Evolutionary conservation across 2,797 vertebrate genomes (phyloP).

Genomic region (Eurystomus glaucurus): DNA sequence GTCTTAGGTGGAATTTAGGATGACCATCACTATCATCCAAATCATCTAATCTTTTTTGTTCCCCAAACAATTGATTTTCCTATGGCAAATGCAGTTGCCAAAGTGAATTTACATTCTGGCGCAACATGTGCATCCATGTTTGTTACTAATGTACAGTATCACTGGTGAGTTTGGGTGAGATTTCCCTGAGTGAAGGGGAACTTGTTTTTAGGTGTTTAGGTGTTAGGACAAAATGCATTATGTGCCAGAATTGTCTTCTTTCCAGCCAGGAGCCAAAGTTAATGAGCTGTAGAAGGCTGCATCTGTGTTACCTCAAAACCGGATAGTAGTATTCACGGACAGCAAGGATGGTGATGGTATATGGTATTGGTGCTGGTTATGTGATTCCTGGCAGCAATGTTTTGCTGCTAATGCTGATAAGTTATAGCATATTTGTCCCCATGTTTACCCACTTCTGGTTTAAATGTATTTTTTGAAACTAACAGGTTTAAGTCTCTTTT

Average conservation of each 20-base stretch:
- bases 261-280: not conserved
- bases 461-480: not conserved
- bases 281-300: not conserved
- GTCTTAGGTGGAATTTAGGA: not conserved
- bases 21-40: not conserved
- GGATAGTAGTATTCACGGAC: not conserved
- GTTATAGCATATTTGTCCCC: not conserved
- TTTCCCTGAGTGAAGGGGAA: not conserved
- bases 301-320: not conserved
- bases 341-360: not conserved
- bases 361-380: not conserved
- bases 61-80: not conserved
- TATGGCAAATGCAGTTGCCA: not conserved
- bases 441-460: not conserved
- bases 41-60: not conserved
- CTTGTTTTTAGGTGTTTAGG: not conserved
- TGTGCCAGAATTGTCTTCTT: not conserved
- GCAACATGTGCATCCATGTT: rapidly evolving
- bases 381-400: not conserved
- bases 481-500: not conserved
- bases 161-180: not conserved
- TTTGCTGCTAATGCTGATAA: not conserved
- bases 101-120: not conserved
- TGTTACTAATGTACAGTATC: not conserved
- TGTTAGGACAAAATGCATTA: not conserved